Percentiles rank a stretch among this genome's conserved stretches.
phyloP scores from a whole-genome alignment of 1,140 invertebrate species.

The Drosophila mayri region DNA sequence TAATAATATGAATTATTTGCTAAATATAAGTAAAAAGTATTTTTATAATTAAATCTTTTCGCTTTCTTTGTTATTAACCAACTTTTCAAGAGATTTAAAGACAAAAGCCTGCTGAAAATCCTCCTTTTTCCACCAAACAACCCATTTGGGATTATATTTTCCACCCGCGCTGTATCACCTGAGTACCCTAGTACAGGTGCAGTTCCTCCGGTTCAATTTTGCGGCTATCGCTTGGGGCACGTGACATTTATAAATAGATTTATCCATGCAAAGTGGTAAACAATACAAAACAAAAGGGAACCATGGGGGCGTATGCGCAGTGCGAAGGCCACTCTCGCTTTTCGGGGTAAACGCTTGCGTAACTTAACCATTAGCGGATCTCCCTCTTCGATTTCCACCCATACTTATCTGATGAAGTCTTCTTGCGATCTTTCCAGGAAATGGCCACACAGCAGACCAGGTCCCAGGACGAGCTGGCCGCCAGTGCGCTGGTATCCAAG shows the following conservation, averaged over 20 bases:
- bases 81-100: too few species aligned
- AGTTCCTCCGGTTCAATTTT: conserved; percentile 13
- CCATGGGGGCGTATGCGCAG: conserved; percentile 47
- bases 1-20: too few species aligned
- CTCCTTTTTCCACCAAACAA: not conserved
- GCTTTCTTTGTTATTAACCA: too few species aligned
- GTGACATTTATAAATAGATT: conserved; percentile 71
- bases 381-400: not conserved
- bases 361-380: conserved; percentile 1
- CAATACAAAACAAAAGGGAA: not conserved
- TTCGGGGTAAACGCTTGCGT: conserved; percentile 34
- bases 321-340: conserved; percentile 38
- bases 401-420: conserved; percentile 3
- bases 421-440: not conserved
- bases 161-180: not conserved
- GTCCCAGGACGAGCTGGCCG: conserved; percentile 57
- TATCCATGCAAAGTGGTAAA: conserved; percentile 39
- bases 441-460: conserved; percentile 68
- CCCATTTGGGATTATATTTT: not conserved
- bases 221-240: conserved; percentile 42
- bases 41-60: too few species aligned
- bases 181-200: conserved; percentile 18
- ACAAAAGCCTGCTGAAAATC: too few species aligned
- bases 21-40: too few species aligned
- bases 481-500: conserved; percentile 56